Evolutionary conservation across 1,140 invertebrate species (phyloP).

Genomic region (Brachionus sp.): DNA sequence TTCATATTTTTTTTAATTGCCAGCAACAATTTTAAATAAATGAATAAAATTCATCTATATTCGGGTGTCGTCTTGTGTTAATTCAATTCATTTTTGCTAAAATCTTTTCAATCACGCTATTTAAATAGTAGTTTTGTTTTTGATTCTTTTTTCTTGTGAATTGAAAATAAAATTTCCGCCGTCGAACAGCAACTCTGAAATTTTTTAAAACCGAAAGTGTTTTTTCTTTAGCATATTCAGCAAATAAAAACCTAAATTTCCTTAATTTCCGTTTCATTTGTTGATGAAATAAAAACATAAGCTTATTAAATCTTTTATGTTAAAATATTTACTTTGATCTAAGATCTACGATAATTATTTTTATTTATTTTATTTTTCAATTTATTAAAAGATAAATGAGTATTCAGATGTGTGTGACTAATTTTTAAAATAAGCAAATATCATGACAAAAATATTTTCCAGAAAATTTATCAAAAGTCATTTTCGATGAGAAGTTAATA

Average conservation of each 20-base stretch:
- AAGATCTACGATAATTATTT: background rate
- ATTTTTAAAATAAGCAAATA: background rate
- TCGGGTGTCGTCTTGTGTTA: background rate
- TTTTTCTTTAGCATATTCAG: background rate
- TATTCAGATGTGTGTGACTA: background rate
- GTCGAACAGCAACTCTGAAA: background rate
- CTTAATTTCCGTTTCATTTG: background rate
- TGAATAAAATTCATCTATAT: background rate
- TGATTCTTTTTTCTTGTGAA: background rate
- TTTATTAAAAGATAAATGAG: background rate
- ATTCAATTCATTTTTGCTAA: background rate
- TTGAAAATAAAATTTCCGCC: background rate
- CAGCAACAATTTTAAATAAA: background rate
- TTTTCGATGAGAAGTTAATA: background rate
- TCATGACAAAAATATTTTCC: background rate
- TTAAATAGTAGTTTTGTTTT: background rate
- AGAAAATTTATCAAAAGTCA: background rate
- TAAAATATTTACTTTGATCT: background rate
- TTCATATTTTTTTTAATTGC: background rate
- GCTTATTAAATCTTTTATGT: background rate
- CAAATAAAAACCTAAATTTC: background rate
- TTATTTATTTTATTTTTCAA: background rate
- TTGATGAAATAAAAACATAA: background rate
- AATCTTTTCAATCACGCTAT: background rate
- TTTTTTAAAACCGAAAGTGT: background rate